phyloP scores from a whole-genome alignment of 2,888 invertebrate species.

The Fissipunctia ypsillon region DNA sequence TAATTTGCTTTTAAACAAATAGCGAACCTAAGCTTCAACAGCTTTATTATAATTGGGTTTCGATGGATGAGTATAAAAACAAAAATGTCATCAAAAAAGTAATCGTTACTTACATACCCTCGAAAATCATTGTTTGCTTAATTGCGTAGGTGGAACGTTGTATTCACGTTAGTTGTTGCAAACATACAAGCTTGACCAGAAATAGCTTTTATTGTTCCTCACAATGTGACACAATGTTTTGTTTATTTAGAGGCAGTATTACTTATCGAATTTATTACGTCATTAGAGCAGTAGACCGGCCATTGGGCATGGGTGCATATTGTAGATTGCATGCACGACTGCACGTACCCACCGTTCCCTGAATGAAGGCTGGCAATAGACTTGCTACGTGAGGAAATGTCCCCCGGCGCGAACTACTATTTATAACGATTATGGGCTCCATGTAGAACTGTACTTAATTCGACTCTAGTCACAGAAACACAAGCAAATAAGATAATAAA shows the following conservation, averaged over 20 bases:
- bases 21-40: neutral
- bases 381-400: slow-evolving; percentile 81
- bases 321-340: slow-evolving; percentile 82
- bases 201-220: slow-evolving; percentile 31
- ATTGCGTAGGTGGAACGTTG: slow-evolving; percentile 19
- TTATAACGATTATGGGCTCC: slow-evolving; percentile 71
- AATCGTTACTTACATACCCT: slow-evolving; percentile 21
- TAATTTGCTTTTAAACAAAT: neutral
- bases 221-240: slow-evolving; percentile 24
- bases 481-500: slow-evolving; percentile 27
- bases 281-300: slow-evolving; percentile 65
- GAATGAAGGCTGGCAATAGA: slow-evolving; percentile 77
- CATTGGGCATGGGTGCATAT: slow-evolving; percentile 70
- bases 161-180: slow-evolving; percentile 15
- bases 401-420: slow-evolving; percentile 71
- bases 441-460: slow-evolving; percentile 55
- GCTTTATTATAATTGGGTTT: neutral
- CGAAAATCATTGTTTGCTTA: slow-evolving; percentile 34
- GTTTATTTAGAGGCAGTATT: slow-evolving; percentile 23
- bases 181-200: slow-evolving; percentile 21
- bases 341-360: slow-evolving; percentile 71
- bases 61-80: neutral
- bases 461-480: slow-evolving; percentile 42
- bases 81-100: neutral
- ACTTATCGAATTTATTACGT: slow-evolving; percentile 69